Conservation (phyloP, 2,797 vertebrate species). For the Sebastes matsubarae region DNA sequence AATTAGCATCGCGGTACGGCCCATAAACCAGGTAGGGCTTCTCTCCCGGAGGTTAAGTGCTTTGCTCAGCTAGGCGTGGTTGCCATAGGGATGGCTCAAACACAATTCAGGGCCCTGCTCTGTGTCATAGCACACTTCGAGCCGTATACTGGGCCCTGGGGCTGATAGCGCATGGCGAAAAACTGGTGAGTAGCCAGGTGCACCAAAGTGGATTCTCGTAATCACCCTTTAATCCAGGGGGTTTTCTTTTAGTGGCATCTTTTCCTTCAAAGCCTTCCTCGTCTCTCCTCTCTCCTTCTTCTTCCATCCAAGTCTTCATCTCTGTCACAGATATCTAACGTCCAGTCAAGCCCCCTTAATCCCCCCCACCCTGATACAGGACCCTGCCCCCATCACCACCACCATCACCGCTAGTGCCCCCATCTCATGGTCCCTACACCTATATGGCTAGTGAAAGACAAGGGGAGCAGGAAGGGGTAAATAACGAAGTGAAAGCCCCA, state of each 20-base stretch:
- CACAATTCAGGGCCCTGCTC: constrained; percentile 3
- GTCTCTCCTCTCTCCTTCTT: background rate
- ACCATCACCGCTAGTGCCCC: constrained; percentile 31
- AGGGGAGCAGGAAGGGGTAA: constrained; percentile 45
- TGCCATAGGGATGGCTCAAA: constrained; percentile 42
- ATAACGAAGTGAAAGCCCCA: constrained; percentile 62
- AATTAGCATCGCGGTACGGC: constrained; percentile 57
- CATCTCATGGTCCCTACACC: constrained; percentile 16
- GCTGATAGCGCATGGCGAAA: background rate
- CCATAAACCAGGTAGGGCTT: constrained; percentile 59
- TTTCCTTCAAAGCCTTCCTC: constrained; percentile 9
- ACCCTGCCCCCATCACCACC: constrained; percentile 33
- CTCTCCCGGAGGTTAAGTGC: constrained; percentile 58
- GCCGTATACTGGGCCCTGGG: background rate
- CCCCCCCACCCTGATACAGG: constrained; percentile 39
- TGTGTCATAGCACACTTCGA: constrained; percentile 1
- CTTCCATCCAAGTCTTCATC: constrained; percentile 10
- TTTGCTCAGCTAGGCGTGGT: constrained; percentile 56
- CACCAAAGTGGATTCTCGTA: constrained; percentile 30
- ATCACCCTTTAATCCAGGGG: constrained; percentile 39
- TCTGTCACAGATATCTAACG: constrained; percentile 27
- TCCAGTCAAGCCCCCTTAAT: constrained; percentile 60
- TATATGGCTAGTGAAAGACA: constrained; percentile 60
- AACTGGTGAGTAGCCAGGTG: constrained; percentile 37
- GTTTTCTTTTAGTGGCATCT: constrained; percentile 14